Conservation (phyloP, 2,113 vertebrate species). For the Tichodroma muraria region DNA sequence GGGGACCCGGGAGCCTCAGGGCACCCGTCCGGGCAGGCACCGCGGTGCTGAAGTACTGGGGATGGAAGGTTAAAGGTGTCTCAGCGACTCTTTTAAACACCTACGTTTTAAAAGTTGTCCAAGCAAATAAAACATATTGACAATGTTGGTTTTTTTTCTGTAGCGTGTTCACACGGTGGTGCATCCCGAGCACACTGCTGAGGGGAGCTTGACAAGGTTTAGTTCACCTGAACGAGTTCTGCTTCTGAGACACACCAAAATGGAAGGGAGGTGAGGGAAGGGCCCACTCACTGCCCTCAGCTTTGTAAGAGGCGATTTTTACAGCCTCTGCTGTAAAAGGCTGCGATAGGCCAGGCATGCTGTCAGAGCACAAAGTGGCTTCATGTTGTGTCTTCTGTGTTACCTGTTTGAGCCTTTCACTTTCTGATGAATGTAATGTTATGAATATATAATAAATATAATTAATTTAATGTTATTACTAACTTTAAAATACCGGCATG, state of each 20-base stretch:
- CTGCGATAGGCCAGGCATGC: not conserved
- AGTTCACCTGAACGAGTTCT: not conserved
- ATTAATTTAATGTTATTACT: not conserved
- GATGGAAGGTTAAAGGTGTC: accelerated
- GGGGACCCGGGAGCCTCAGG: accelerated
- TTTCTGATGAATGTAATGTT: not conserved
- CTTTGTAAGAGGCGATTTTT: not conserved
- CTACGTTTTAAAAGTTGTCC: not conserved
- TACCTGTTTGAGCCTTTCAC: not conserved
- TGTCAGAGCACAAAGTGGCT: accelerated
- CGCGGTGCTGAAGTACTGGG: accelerated
- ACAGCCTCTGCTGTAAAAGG: no score
- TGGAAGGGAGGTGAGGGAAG: not conserved
- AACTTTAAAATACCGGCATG: accelerated
- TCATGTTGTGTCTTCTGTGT: not conserved
- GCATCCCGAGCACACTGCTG: accelerated
- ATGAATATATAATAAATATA: not conserved
- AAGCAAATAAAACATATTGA: not conserved
- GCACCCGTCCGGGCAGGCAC: accelerated
- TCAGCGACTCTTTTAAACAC: not conserved
- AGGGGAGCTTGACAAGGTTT: no score
- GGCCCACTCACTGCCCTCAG: no score
- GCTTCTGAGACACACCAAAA: no score
- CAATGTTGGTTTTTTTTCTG: accelerated
- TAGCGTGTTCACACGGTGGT: accelerated